These are phyloP conservation scores for Stenodera caucasica DNA, from an alignment of 2,888 invertebrate genomes.

Conservation along the genomic window DNA sequence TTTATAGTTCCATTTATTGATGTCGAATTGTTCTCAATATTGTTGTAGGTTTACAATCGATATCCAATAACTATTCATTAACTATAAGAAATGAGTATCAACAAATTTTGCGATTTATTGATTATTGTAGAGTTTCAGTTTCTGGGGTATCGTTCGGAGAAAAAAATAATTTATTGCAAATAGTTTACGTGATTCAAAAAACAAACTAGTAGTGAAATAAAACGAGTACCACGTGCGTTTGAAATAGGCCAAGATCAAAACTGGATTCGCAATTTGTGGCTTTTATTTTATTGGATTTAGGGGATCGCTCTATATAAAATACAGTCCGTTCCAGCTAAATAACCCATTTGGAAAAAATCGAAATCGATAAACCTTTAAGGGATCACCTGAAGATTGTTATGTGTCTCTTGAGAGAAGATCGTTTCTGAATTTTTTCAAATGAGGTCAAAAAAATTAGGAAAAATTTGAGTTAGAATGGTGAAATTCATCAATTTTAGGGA, in stretches of 20 bases:
- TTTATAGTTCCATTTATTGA: background rate
- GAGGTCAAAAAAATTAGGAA: too few species aligned
- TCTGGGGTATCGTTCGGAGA: background rate
- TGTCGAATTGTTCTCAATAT: background rate
- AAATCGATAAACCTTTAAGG: too few species aligned
- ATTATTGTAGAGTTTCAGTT: background rate
- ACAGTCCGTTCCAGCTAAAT: too few species aligned
- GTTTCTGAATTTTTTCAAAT: too few species aligned
- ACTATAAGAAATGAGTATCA: background rate
- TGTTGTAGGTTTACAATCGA: background rate
- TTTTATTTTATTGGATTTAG: background rate
- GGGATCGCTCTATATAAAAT: background rate
- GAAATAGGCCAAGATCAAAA: background rate
- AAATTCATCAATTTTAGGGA: too few species aligned
- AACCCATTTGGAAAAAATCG: too few species aligned
- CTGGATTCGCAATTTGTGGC: constrained; percentile 2
- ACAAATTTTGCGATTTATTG: background rate
- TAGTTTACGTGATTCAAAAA: background rate
- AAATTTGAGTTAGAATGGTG: too few species aligned
- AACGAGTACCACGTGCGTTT: background rate
- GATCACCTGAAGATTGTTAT: too few species aligned
- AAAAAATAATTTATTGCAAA: background rate
- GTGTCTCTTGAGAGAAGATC: too few species aligned
- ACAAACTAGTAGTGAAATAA: background rate
- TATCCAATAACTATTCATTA: background rate